phyloP scores from a whole-genome alignment of 2,888 invertebrate genomes.

The Timema cristinae region DNA sequence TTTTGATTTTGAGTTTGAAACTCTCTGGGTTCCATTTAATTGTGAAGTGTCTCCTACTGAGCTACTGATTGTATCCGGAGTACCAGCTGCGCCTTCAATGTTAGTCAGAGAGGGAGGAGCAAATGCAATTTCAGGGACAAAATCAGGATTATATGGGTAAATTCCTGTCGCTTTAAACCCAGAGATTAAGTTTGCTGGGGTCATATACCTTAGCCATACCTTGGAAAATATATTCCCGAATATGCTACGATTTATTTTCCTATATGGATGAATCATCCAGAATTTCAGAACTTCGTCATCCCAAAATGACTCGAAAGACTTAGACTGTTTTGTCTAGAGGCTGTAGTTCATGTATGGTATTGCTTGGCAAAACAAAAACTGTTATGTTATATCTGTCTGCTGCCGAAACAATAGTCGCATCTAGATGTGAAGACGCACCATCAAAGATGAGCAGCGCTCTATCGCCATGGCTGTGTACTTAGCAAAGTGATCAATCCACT shows the following conservation, averaged over 20 bases:
- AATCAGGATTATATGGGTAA: constrained; percentile 9
- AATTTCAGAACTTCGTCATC: constrained; percentile 13
- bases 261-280: not conserved
- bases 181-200: constrained; percentile 1
- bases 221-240: constrained; percentile 14
- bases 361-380: constrained; percentile 7
- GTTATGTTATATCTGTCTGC: constrained; percentile 11
- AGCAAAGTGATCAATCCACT: constrained; percentile 12
- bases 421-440: constrained; percentile 10
- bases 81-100: not conserved
- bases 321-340: constrained; percentile 10
- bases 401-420: constrained; percentile 9
- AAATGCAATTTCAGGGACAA: constrained; percentile 9
- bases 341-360: constrained; percentile 4
- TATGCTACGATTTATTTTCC: constrained; percentile 10
- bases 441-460: constrained; percentile 14
- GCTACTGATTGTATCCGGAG: not conserved
- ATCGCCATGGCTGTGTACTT: constrained; percentile 4
- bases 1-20: constrained; percentile 2
- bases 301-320: constrained; percentile 7
- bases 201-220: constrained; percentile 13
- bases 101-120: constrained; percentile 8
- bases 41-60: not conserved
- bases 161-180: constrained; percentile 10
- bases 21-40: not conserved